These are phyloP conservation scores for Thaleichthys pacificus DNA, from an alignment of 2,797 vertebrate species.

Conservation along the genomic window DNA sequence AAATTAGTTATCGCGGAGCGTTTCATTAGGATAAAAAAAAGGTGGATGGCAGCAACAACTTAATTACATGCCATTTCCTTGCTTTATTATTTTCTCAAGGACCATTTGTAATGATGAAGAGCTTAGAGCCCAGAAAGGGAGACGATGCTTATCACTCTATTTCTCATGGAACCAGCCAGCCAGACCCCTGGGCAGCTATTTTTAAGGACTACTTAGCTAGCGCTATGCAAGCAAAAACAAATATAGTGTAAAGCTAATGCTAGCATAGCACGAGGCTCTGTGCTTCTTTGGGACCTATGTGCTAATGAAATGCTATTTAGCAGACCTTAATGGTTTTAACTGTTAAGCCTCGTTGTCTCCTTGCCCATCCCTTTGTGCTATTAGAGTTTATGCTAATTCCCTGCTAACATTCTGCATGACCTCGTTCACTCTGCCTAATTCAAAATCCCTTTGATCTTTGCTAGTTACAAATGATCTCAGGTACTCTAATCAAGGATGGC, in stretches of 20 bases:
- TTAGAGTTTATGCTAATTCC: slow-evolving; percentile 66
- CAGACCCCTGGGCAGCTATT: slow-evolving; percentile 49
- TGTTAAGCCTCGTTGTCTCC: slow-evolving; percentile 50
- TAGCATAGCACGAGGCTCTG: slow-evolving; percentile 5
- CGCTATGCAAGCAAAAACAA: background rate
- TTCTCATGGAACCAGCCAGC: slow-evolving; percentile 61
- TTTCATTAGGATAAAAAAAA: slow-evolving; percentile 49
- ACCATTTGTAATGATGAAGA: slow-evolving; percentile 51
- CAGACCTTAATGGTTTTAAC: slow-evolving; percentile 58
- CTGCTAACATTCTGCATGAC: slow-evolving; percentile 61
- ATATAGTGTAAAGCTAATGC: background rate
- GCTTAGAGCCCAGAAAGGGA: slow-evolving; percentile 55
- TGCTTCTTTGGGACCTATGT: slow-evolving; percentile 19
- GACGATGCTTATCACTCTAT: slow-evolving; percentile 58
- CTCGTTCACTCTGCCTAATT: slow-evolving; percentile 49
- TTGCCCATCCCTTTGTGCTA: slow-evolving; percentile 45
- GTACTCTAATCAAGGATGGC: slow-evolving; percentile 50
- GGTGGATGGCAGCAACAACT: slow-evolving; percentile 35
- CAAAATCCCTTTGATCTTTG: slow-evolving; percentile 48
- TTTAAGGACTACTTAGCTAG: slow-evolving; percentile 20
- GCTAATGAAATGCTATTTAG: slow-evolving; percentile 52
- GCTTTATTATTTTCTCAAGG: slow-evolving; percentile 51
- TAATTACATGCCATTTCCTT: slow-evolving; percentile 42
- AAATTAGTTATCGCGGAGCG: slow-evolving; percentile 50
- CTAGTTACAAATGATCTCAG: slow-evolving; percentile 49